Evolutionary conservation across 2,888 invertebrate genomes (phyloP).

Genomic region (Cryptosula pallasiana): DNA sequence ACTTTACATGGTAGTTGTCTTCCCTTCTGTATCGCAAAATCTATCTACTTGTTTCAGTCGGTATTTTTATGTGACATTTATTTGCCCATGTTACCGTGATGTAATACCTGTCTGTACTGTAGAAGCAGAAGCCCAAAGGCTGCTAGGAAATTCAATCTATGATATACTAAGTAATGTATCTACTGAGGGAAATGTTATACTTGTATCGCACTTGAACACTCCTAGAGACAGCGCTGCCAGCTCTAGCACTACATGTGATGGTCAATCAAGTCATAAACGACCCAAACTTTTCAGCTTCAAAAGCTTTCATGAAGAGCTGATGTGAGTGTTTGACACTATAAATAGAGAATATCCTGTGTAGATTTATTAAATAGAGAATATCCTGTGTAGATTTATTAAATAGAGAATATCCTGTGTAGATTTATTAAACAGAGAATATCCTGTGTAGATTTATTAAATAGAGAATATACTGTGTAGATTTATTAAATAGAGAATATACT

Average conservation of each 20-base stretch:
- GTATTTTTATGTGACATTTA: no score
- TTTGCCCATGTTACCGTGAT: no score
- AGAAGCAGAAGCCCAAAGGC: not conserved
- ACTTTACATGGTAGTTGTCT: no score
- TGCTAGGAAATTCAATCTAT: not conserved
- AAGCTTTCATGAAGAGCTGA: slow-evolving; percentile 9
- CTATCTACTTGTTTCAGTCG: no score
- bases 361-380: not conserved
- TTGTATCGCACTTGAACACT: not conserved
- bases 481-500: no score
- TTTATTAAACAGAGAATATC: no score
- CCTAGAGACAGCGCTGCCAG: not conserved
- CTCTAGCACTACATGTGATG: not conserved
- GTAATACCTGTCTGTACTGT: no score
- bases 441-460: no score
- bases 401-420: no score
- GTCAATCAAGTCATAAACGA: slow-evolving; percentile 12
- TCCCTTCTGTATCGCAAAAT: no score
- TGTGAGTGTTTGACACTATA: not conserved
- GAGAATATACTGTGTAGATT: no score
- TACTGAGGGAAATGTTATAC: not conserved
- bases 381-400: no score
- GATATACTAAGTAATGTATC: slow-evolving; percentile 5
- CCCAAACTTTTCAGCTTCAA: not conserved
- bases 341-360: not conserved